Evolutionary conservation across 2,888 invertebrate species (phyloP), one percentile per base, ranked within the genome.

Genomic region (Cynaeus angustus): DNA sequence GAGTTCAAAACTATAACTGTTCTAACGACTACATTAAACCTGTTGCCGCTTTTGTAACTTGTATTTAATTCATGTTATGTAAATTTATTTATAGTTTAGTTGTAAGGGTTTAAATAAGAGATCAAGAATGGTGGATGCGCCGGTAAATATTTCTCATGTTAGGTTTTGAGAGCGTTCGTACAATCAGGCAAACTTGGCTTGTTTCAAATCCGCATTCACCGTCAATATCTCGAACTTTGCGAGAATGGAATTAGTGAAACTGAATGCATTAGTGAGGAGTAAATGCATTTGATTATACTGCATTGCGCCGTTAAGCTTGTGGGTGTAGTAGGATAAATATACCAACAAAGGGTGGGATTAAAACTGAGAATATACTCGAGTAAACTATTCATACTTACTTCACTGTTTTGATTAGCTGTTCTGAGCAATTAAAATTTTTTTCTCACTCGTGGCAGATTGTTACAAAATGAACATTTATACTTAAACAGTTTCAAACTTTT

Each of bases 211-310:
- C 14, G 10, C n/a, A 21, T 41, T 59, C 45, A 46, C 7, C 45
- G 43, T 21, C 28, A 56, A 46, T 45, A 45, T 45, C 59, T 59
- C 43, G 43, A n/a, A 43, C 37, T 56, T 13, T 14, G 10, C 13
- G 16, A 26, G 26, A 56, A 56, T 41, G 14, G 56, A 26, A 56
- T 56, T 43, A 56, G 56, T 41, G 16, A 43, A 8, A 26, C 43
- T 26, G 43, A 56, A 56, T 43, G 43, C 56, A 43, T 43, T 56
- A 56, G 16, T 26, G 66, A 46, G 45, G 33, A 38, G 56, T 46
- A 66, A 66, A 58, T 48, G 58, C 46, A 30, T 58, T 66, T 48
- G 58, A 41, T 59, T 28, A 59, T 43, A 50, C 59, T 59, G 59
- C 59, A 59, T 30, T 59, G 59, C 45, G 59, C 45, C 45, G 30